Evolutionary conservation across 1,140 invertebrate genomes (phyloP).

Genomic region (Drosophila arawakana): DNA sequence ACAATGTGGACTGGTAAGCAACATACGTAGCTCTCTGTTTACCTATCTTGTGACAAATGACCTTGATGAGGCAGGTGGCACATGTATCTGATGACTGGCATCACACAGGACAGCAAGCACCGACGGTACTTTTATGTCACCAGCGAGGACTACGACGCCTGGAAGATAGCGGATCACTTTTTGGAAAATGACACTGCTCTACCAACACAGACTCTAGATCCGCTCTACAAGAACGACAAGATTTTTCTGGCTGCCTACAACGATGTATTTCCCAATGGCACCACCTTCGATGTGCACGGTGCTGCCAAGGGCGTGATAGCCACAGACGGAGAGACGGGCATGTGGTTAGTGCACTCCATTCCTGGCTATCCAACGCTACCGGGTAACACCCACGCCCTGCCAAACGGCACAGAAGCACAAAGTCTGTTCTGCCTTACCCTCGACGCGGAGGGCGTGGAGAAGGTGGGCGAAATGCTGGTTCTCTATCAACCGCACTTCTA

Average conservation of each 20-base stretch:
- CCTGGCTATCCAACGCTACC: neutral
- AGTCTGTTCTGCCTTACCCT: neutral
- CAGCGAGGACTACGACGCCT: neutral
- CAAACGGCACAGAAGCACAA: neutral
- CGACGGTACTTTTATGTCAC: neutral
- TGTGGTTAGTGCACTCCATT: conserved; percentile 3
- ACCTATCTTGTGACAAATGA: neutral
- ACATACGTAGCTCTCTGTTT: neutral
- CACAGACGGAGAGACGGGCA: neutral
- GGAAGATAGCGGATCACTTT: neutral
- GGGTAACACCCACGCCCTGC: neutral
- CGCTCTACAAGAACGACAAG: neutral
- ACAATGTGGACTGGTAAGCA: conserved; percentile 6
- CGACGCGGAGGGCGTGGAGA: neutral
- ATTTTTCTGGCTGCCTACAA: neutral
- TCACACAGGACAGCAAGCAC: neutral
- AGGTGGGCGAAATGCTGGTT: neutral
- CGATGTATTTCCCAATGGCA: conserved; percentile 6
- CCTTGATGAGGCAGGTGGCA: conserved; percentile 4
- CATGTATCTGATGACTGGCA: neutral
- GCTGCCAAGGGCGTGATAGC: neutral
- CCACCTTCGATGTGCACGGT: neutral
- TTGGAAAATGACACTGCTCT: neutral
- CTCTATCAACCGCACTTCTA: conserved; percentile 4
- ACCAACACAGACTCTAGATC: neutral